Evolutionary conservation across 2,888 invertebrate species (phyloP).

Genomic region (Synanthedon tipuliformis): DNA sequence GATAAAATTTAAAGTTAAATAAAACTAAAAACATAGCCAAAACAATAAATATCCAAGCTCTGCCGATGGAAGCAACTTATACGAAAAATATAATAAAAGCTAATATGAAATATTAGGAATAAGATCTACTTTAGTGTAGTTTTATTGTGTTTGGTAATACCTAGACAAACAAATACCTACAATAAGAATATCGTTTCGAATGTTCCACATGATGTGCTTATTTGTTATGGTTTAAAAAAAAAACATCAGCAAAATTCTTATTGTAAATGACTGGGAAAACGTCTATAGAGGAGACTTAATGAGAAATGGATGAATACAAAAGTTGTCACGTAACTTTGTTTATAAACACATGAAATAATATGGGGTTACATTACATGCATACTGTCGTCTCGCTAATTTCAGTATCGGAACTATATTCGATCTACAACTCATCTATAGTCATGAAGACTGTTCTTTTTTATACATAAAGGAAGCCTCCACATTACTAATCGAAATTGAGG

Average conservation of each 20-base stretch:
- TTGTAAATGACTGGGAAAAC: slow-evolving; percentile 23
- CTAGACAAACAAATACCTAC: background rate
- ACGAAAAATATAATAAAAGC: slow-evolving; percentile 14
- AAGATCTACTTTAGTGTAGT: slow-evolving; percentile 17
- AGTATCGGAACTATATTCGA: slow-evolving; percentile 33
- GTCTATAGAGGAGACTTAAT: slow-evolving; percentile 26
- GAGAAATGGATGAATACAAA: slow-evolving; percentile 39
- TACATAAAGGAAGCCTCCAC: slow-evolving; percentile 51
- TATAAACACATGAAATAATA: slow-evolving; percentile 69
- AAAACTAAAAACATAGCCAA: background rate
- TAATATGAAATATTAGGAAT: background rate
- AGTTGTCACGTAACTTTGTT: slow-evolving; percentile 68
- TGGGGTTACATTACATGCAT: slow-evolving; percentile 54
- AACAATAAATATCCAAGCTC: slow-evolving; percentile 21
- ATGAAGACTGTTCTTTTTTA: slow-evolving; percentile 65
- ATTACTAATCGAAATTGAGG: slow-evolving; percentile 59
- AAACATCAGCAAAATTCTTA: slow-evolving; percentile 26
- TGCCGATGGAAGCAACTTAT: slow-evolving; percentile 34
- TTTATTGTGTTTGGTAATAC: slow-evolving; percentile 16
- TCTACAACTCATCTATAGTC: slow-evolving; percentile 56
- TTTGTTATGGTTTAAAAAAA: background rate
- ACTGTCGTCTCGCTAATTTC: slow-evolving; percentile 47
- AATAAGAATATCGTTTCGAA: background rate
- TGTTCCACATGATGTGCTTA: background rate
- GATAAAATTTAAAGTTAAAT: background rate